Base-by-base conservation (phyloP, 2,888 invertebrate species). In the Apodemia zela region DNA sequence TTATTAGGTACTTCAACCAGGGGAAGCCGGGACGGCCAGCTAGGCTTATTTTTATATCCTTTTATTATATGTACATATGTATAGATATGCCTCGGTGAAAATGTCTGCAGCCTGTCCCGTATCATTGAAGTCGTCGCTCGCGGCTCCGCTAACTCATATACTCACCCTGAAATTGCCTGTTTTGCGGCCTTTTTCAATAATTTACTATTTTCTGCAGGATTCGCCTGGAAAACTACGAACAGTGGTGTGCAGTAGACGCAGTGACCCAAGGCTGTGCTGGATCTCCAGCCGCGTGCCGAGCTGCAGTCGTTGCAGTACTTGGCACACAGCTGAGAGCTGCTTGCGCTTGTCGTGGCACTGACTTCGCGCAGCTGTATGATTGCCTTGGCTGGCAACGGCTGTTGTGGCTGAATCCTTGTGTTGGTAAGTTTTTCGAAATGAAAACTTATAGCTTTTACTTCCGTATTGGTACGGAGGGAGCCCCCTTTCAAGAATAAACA, bases 381-480 rank as follows among this genome's bases (percentile, higher is more conserved):
- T 98, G 98, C 75, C 93, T 97, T 0, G 97, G 97, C 62, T 98
- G 98, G 97, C 97, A 97, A 77, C 85, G 97, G 66, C 93, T 97
- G 51, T 93, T 98, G 49, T 98, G 98, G 97, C 94, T 97, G 66
- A 98, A 98, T 84, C 97, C 97, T 62, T 98, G 98, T 84, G 97
- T 98, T 74, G 97, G 98, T 98, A 86, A 94, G 96, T 29, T 29
- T 29, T 29, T 29, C 4, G 4, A 29, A 29, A 29, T 29, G 29
- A 29, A 29, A 29, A 29, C 29, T 3, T 29, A 29, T 29, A 29
- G 29, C 29, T 29, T 29, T 5, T 29, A 1, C 21, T 2, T 2
- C 21, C 21, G 21, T 21, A 21, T 21, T 21, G 21, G 21, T 21
- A 1, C 21, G 21, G 21, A 2, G n/a, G n/a, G n/a, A n/a, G n/a